Evolutionary conservation across 2,113 vertebrate genomes (phyloP), one percentile per base, ranked within the genome.

Genomic region (Cinclus mexicanus): DNA sequence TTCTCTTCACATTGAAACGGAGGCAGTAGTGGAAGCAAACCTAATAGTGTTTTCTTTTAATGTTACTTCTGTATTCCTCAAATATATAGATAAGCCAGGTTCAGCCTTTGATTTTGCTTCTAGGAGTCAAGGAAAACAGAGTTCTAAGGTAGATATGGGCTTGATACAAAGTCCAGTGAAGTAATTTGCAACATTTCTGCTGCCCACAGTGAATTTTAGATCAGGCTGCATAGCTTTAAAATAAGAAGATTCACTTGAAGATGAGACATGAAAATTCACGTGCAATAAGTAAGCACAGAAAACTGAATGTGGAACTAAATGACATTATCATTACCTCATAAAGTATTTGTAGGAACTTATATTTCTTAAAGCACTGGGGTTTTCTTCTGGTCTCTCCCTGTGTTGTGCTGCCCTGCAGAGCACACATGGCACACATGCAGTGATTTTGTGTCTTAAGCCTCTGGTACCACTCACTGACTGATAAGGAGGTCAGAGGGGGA

Each of bases 391-490:
- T 44, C 80, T 67, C 81, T 47, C 28, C 28, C 50, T 61, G 18
- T 41, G 19, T 39, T 83, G 20, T 77, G 69, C 35, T 2, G 12
- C 77, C 63, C 37, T 85, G 68, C 77, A 90, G 83, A 92, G 41
- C 59, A 87, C 68, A 75, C 55, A 83, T 26, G 80, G 89, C 83
- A 88, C 50, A 55, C 56, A 37, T 80, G 86, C 71, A 68, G 44
- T 77, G 83, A 85, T 94, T 95, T 82, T 94, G 22, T 83, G 87
- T 72, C 87, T 96, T 95, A 96, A 96, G 53, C 80, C 90, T 97
- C 95, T 92, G 87, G 95, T 97, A 97, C 97, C 96, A 97, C 96
- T 97, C 96, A 97, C 90, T 96, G 95, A 71, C 93, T 91, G 97
- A 97, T 97, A 97, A 97, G 95, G 89, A 92, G 97, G 97, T 97